Evolutionary conservation across 2,888 invertebrate genomes (phyloP), one percentile per base, ranked within the genome.

Genomic region (Carcina quercana): DNA sequence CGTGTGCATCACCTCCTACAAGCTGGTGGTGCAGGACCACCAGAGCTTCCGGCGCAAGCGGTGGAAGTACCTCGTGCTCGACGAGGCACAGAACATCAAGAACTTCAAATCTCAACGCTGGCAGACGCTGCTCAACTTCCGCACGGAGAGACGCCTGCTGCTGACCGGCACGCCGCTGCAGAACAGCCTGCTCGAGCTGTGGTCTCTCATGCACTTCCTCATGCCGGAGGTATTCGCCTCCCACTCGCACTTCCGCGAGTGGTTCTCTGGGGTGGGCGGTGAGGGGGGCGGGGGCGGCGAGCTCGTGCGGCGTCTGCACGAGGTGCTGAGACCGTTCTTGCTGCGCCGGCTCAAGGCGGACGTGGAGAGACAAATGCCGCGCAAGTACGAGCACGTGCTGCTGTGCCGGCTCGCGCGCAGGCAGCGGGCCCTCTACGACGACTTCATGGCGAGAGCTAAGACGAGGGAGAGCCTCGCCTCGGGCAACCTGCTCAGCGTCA

Each of bases 31-130:
- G 57, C 98, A 98, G 75, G 99, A 99, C 86, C 97, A 98, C 79
- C 95, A 96, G 72, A 94, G 96, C 65, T 99, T 99, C 78, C 88
- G 98, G 33, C 86, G 97, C 47, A 98, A 98, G 82, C 94, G 96
- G 47, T 99, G 99, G 98, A 96, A 96, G 69, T 99, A 98, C 73
- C 87, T 99, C 28, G 96, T 99, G 45, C 87, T 99, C 32, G 98
- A 99, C 67, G 98, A 98, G 82, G 98, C 98, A 20, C 99, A 99
- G 71, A 98, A 99, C 68, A 99, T 99, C 40, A 99, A 99, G 80
- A 99, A 99, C 82, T 99, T 98, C 71, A 98, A 98, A 72, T 97
- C 97, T 12, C 98, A 98, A 69, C 87, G 99, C 41, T 99, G 99
- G 99, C 98, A 98, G 79, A 87, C 97, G 60, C 78, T 99, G 46